Conservation (phyloP, 2,797 vertebrate genomes). For the Limosa lapponica region DNA sequence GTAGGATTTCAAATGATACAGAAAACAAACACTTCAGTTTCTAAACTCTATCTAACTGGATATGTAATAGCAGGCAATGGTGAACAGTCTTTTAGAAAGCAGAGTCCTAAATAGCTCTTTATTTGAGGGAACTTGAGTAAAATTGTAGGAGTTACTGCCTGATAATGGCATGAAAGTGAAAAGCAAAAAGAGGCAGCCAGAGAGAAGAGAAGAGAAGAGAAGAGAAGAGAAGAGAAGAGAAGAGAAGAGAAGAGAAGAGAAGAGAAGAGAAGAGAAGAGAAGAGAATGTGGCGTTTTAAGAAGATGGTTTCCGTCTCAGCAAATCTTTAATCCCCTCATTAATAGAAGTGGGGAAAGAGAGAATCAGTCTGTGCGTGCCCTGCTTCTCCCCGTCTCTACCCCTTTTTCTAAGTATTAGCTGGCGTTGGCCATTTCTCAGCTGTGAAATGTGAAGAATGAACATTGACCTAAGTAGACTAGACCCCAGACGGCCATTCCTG, state of each 20-base stretch:
- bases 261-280: too few relatives aligned
- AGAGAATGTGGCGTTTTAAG: neutral
- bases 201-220: neutral
- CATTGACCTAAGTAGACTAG: neutral
- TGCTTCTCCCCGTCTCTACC: neutral
- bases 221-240: neutral
- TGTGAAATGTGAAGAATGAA: neutral
- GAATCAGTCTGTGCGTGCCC: neutral
- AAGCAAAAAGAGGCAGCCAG: neutral
- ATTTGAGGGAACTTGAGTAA: neutral
- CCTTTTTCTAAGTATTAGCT: neutral
- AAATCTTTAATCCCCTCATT: neutral
- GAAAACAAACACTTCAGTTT: neutral
- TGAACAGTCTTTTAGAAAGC: neutral
- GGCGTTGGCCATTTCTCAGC: neutral
- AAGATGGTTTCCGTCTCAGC: neutral
- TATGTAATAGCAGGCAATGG: neutral
- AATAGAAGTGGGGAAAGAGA: neutral
- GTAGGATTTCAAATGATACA: neutral
- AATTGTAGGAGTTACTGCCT: neutral
- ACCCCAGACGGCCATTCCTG: rapidly evolving
- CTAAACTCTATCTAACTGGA: neutral
- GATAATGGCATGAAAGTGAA: neutral
- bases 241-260: neutral
- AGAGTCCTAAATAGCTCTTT: neutral